Conservation (phyloP, 2,888 invertebrate species). For the Didymodactylos carnosus region DNA sequence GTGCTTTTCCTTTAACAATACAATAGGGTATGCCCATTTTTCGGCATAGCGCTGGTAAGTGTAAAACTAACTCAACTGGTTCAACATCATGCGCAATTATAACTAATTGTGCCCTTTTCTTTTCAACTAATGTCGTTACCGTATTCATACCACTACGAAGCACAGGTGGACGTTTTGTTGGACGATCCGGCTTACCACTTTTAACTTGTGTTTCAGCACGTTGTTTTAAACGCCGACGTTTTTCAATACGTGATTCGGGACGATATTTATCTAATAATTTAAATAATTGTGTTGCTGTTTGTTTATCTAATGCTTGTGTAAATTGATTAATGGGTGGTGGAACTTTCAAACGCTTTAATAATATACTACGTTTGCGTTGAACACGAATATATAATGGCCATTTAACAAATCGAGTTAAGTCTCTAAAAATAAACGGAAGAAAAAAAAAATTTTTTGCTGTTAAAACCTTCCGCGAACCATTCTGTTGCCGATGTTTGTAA, state of each 20-base stretch:
- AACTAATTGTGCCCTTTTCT: conserved; percentile 86
- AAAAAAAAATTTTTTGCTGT: background rate
- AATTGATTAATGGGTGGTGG: conserved; percentile 98
- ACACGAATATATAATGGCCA: conserved; percentile 99
- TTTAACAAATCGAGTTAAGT: conserved; percentile 85
- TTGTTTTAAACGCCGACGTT: conserved; percentile 69
- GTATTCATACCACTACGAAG: conserved; percentile 43
- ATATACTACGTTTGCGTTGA: conserved; percentile 81
- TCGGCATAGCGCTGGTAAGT: conserved; percentile 88
- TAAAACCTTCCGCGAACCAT: too few relatives aligned
- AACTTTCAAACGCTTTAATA: conserved; percentile 85
- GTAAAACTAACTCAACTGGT: conserved; percentile 91
- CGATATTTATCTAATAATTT: conserved; percentile 89
- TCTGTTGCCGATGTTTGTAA: too few relatives aligned
- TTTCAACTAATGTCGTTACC: conserved; percentile 60
- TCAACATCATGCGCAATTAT: conserved; percentile 96
- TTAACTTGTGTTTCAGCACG: conserved; percentile 56
- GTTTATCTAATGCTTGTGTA: conserved; percentile 79
- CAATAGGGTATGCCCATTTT: conserved; percentile 99
- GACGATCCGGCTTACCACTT: conserved; percentile 63
- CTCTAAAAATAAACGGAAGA: conserved; percentile 37
- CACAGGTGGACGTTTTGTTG: conserved; percentile 70
- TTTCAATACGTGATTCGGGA: conserved; percentile 73
- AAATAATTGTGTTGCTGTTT: conserved; percentile 90
- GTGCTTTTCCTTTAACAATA: conserved; percentile 91